Conservation (phyloP, 2,888 invertebrate species). For the Augochlorella aurata region DNA sequence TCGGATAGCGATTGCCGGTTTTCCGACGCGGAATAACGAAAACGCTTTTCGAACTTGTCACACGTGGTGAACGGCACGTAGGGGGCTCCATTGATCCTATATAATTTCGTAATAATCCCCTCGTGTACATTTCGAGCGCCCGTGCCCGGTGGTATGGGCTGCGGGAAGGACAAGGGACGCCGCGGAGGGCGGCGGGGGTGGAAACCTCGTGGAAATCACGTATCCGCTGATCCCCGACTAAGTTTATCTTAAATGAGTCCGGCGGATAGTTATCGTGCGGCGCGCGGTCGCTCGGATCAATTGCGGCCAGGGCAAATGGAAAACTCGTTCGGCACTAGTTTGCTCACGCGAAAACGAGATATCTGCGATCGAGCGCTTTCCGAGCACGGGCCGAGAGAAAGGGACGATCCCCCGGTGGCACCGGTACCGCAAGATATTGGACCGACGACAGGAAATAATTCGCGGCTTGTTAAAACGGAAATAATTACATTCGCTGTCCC, state of each 20-base stretch:
- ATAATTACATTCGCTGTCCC: conserved; percentile 39
- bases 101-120: conserved; percentile 77
- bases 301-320: conserved; percentile 57
- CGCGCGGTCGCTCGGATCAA: conserved; percentile 52
- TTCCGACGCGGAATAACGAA: conserved; percentile 58
- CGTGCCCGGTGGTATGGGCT: not conserved
- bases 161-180: not conserved
- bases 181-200: conserved; percentile 22
- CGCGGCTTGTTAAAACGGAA: conserved; percentile 44
- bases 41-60: conserved; percentile 58
- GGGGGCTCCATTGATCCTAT: conserved; percentile 64
- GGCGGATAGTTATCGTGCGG: conserved; percentile 54
- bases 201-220: conserved; percentile 70
- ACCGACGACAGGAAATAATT: conserved; percentile 47
- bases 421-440: conserved; percentile 31
- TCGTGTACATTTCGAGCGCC: conserved; percentile 65
- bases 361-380: conserved; percentile 38
- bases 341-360: conserved; percentile 50
- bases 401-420: not conserved
- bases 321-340: conserved; percentile 58
- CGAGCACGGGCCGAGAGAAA: conserved; percentile 17
- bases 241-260: conserved; percentile 72
- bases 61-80: conserved; percentile 52
- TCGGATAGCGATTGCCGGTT: conserved; percentile 30
- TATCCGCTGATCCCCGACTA: conserved; percentile 67